Conservation (phyloP, 1,140 invertebrate species). For the Samia ricini region DNA sequence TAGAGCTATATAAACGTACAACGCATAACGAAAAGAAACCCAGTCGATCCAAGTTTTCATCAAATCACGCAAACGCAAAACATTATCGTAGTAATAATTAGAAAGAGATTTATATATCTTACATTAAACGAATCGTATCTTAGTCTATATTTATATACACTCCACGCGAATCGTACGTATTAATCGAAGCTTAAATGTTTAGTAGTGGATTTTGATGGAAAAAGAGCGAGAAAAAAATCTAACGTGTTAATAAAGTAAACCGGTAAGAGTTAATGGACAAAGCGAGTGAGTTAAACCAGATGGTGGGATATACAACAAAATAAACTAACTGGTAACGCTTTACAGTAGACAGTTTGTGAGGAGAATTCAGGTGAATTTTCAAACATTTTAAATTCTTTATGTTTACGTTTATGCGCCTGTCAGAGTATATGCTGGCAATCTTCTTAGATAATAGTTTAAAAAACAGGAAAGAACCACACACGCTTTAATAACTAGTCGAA, state of each 20-base stretch:
- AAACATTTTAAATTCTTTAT: conserved; percentile 34
- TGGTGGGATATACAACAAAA: conserved; percentile 55
- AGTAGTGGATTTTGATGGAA: conserved; percentile 18
- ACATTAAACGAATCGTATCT: neutral
- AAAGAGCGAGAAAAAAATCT: too few relatives aligned
- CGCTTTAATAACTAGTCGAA: too few relatives aligned
- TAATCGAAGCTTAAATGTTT: conserved; percentile 12
- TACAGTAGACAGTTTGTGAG: conserved; percentile 1
- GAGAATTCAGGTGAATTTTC: conserved; percentile 24
- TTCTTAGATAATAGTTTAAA: conserved; percentile 10
- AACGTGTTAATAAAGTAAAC: conserved; percentile 57
- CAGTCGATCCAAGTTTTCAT: too few relatives aligned
- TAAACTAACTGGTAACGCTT: conserved; percentile 36
- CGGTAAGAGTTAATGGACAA: conserved; percentile 61
- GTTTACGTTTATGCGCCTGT: conserved; percentile 12
- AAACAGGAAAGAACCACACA: too few relatives aligned
- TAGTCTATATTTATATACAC: neutral
- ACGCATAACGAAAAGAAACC: too few relatives aligned
- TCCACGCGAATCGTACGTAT: neutral
- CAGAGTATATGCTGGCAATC: conserved; percentile 2
- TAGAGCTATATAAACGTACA: too few relatives aligned
- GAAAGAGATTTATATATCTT: conserved; percentile 6
- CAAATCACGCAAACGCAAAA: neutral
- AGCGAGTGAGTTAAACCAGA: conserved; percentile 66
- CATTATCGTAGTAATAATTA: neutral